Conservation (phyloP, 1,140 invertebrate genomes). For the Dendrolimus punctatus region DNA sequence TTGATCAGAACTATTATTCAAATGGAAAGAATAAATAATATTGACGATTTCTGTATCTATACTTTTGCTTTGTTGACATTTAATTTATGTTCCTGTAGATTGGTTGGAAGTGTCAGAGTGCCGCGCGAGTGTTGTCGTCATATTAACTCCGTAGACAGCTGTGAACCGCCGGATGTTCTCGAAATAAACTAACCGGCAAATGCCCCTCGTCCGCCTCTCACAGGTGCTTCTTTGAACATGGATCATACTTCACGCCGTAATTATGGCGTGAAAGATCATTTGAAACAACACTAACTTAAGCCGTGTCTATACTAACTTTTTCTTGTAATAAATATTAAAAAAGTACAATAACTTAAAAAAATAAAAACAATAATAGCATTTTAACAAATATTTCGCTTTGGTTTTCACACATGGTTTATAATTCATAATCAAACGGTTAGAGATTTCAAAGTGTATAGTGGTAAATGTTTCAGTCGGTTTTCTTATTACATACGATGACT, state of each 20-base stretch:
- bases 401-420: no score
- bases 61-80: conserved; percentile 28
- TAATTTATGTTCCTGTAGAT: conserved; percentile 45
- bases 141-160: conserved; percentile 54
- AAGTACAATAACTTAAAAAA: no score
- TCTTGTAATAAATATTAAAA: background rate
- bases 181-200: conserved; percentile 36
- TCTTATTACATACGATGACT: no score
- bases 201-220: conserved; percentile 7
- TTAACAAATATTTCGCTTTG: no score
- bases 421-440: no score
- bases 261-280: conserved; percentile 34
- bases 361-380: no score
- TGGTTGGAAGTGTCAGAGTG: conserved; percentile 39
- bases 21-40: background rate
- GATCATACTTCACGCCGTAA: conserved; percentile 42
- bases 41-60: conserved; percentile 6
- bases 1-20: no score
- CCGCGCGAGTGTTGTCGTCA: conserved; percentile 31
- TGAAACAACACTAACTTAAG: conserved; percentile 7
- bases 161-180: conserved; percentile 42
- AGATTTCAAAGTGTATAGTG: no score
- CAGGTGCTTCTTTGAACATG: conserved; percentile 35
- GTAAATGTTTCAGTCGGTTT: no score
- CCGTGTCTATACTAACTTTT: background rate